Base-by-base conservation (phyloP, 2,113 vertebrate genomes). In the Rhinogobius similis region DNA sequence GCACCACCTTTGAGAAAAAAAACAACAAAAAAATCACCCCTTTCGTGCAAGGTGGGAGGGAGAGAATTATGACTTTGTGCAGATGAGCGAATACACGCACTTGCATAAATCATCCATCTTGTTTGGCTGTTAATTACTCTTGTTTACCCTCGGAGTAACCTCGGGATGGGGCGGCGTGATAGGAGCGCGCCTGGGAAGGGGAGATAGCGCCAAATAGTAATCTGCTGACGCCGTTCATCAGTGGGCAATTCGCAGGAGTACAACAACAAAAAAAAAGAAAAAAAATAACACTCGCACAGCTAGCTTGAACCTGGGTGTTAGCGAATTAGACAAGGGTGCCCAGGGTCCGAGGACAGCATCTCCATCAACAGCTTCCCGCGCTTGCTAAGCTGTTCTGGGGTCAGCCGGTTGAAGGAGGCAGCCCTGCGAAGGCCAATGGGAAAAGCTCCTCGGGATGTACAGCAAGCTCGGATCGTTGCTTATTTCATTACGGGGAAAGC, bases 91-190 rank as follows among this genome's bases (percentile, higher is more conserved):
- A 85, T 79, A 78, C 80, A 85, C 76, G 68, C 81, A 86, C 88
- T 88, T 87, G 85, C 90, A 89, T 90, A 90, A 88, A 91, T 92
- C 89, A 88, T 92, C 84, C 73, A 86, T 92, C 90, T 86, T 87
- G 85, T 87, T 91, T 86, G 88, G 81, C 90, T 89, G 85, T 89
- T 91, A 91, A 92, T 93, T 91, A 91, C 88, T 89, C 76, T 85
- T 87, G 87, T 89, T 89, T 91, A 88, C 87, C 87, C 86, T 90
- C 88, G 24, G 87, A 83, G 86, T 90, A 88, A 90, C 88, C 90
- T 90, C 87, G 38, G 89, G 88, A 91, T 89, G 82, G 83, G 89
- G 82, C 70, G 83, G 77, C 65, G 59, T 46, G 88, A 90, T 88
- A 88, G 78, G 81, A 81, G 82, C 62, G 64, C 59, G 84, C 73